Evolutionary conservation across 2,113 vertebrate genomes (phyloP), one percentile per base, ranked within the genome.

Genomic region (Emydocephalus ijimae): DNA sequence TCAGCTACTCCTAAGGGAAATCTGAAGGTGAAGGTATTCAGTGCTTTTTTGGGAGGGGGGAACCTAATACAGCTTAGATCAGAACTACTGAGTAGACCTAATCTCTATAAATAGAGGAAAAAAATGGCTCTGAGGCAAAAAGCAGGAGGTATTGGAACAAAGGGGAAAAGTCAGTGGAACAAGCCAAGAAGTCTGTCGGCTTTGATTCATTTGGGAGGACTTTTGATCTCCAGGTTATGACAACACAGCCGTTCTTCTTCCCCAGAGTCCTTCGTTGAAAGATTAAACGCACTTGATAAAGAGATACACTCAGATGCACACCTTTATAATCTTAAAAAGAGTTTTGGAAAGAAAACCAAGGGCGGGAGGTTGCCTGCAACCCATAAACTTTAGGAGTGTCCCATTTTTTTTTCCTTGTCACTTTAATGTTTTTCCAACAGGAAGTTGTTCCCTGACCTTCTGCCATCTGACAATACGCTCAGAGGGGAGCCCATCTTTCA

Each of bases 161-260:
- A 89, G 91, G 55, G 18, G 10, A 61, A 61, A 74, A 45, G 61
- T 56, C 56, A 89, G 34, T 6, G 55, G 61, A 92, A 88, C 59
- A 59, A 92, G 86, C 45, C 85, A 43, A 88, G n/a, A 88, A 87
- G 50, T 92, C 91, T 92, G 91, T 56, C 55, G 34, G 6, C 59
- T 74, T 74, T 92, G 87, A 89, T 92, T 92, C 88, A 81, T 81
- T 89, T 2, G 54, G 20, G 56, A 34, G 18, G 11, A 81, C 43
- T 39, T 89, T 88, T 92, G 61, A 89, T 92, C 89, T 56, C 87
- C 55, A 81, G 24, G 85, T n/a, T 43, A 0, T 56, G 59, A 15
- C 29, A 92, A 18, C 8, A n/a, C 5, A 81, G 45, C 45, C 10
- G 2, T 69, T 23, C 56, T 39, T 48, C 61, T 89, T 74, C 45